These are phyloP conservation scores for Drosophila burlai DNA, from an alignment of 1,140 invertebrate species.

Conservation along the genomic window DNA sequence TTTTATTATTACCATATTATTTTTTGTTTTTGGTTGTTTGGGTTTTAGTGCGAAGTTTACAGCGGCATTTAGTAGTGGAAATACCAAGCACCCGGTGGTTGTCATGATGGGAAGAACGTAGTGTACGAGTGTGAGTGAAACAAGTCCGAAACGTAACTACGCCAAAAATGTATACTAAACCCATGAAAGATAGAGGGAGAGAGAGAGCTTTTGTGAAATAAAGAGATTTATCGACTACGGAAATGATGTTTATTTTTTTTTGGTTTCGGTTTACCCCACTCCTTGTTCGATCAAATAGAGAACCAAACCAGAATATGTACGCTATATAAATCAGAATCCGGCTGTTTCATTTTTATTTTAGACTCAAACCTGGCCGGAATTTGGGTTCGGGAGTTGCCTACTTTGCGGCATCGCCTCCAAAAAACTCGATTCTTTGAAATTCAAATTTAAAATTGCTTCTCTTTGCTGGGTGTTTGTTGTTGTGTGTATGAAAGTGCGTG, in stretches of 20 bases:
- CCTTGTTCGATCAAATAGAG: constrained; percentile 15
- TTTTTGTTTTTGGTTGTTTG: constrained; percentile 32
- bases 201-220: constrained; percentile 15
- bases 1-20: constrained; percentile 14
- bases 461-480: constrained; percentile 3
- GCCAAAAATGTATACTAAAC: constrained; percentile 36
- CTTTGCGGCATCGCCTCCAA: constrained; percentile 41
- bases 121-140: constrained; percentile 46
- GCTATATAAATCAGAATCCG: constrained; percentile 8
- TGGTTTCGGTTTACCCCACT: constrained; percentile 8
- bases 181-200: constrained; percentile 37
- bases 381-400: constrained; percentile 39
- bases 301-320: constrained; percentile 17
- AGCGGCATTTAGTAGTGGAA: constrained; percentile 79
- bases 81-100: constrained; percentile 75
- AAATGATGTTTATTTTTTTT: constrained; percentile 17
- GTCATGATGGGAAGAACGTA: constrained; percentile 46
- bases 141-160: constrained; percentile 36
- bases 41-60: constrained; percentile 81
- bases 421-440: constrained; percentile 18
- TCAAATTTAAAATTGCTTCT: constrained; percentile 14
- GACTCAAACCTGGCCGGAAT: constrained; percentile 12
- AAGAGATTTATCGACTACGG: constrained; percentile 39
- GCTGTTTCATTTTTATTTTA: constrained; percentile 10
- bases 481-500: background rate